Conservation (phyloP, 2,888 invertebrate species). For the Ditylenchus weischeri region DNA sequence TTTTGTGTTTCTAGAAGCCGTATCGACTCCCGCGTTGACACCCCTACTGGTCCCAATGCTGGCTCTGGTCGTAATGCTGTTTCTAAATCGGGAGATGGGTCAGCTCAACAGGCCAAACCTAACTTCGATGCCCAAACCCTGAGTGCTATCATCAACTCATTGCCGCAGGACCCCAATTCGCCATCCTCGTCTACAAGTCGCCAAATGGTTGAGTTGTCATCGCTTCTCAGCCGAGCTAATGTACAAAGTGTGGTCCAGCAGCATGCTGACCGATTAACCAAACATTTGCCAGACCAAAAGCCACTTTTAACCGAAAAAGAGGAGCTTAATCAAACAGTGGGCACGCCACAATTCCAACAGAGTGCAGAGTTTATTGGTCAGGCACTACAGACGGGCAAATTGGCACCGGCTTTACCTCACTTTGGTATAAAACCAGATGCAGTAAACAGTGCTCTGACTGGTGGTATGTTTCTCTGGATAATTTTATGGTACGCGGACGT, state of each 20-base stretch:
- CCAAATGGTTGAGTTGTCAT: conserved; percentile 8
- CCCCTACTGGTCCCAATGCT: background rate
- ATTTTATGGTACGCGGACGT: no score
- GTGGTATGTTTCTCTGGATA: conserved; percentile 62
- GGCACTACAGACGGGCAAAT: conserved; percentile 92
- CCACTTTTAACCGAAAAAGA: conserved; percentile 24
- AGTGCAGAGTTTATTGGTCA: conserved; percentile 90
- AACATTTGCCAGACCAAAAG: conserved; percentile 43
- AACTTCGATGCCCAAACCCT: conserved; percentile 10
- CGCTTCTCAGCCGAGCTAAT: conserved; percentile 37
- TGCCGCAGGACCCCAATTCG: background rate
- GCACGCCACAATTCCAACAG: conserved; percentile 59
- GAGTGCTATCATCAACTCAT: conserved; percentile 10
- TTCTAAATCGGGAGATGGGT: background rate
- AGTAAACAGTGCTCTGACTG: conserved; percentile 82
- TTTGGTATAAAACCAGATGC: conserved; percentile 85
- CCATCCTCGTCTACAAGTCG: background rate
- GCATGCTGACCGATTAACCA: conserved; percentile 25
- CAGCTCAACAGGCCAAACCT: background rate
- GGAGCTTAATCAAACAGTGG: conserved; percentile 52
- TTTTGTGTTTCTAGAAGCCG: background rate
- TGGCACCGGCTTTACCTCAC: conserved; percentile 90
- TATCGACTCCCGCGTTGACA: conserved; percentile 2
- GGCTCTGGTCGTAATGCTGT: background rate
- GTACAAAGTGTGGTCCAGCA: conserved; percentile 1